Conservation (phyloP, 92 coral and sea anemone genomes). For the Nematostella vectensis region DNA sequence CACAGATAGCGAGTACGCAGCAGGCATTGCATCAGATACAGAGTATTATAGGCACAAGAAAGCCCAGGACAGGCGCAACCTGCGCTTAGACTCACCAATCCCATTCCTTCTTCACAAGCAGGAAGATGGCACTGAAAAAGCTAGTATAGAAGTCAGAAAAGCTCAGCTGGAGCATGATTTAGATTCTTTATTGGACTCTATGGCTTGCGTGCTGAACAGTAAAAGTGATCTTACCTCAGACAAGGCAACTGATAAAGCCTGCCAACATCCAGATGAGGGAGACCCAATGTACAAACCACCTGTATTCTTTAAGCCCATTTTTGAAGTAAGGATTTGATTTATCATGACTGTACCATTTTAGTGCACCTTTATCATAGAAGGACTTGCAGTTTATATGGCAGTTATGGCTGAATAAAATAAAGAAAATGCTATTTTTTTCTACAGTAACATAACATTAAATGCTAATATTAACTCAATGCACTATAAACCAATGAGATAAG, state of each 20-base stretch:
- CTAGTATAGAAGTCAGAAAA: conserved; percentile 68
- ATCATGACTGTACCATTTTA: not conserved
- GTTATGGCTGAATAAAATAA: not conserved
- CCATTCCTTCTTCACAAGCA: conserved; percentile 52
- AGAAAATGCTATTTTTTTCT: not conserved
- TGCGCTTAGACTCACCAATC: conserved; percentile 60
- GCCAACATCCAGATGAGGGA: conserved; percentile 15
- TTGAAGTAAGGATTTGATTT: conserved; percentile 83
- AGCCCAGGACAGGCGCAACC: conserved; percentile 49
- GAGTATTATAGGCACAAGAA: conserved; percentile 55
- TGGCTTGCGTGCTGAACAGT: conserved; percentile 75
- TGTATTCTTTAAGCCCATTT: conserved; percentile 75
- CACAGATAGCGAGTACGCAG: conserved; percentile 62
- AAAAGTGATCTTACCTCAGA: conserved; percentile 3
- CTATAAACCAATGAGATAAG: no score
- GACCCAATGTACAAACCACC: conserved; percentile 46
- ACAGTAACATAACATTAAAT: not conserved
- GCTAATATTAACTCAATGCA: no score
- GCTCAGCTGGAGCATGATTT: conserved; percentile 74
- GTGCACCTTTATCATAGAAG: not conserved
- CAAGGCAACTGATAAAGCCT: conserved; percentile 14
- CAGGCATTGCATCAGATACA: conserved; percentile 63
- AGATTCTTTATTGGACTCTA: conserved; percentile 78
- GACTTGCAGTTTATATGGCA: no score
- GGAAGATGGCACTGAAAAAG: conserved; percentile 35